Evolutionary conservation across 2,797 vertebrate genomes (phyloP).

Genomic region (Tenualosa thibaudeaui): DNA sequence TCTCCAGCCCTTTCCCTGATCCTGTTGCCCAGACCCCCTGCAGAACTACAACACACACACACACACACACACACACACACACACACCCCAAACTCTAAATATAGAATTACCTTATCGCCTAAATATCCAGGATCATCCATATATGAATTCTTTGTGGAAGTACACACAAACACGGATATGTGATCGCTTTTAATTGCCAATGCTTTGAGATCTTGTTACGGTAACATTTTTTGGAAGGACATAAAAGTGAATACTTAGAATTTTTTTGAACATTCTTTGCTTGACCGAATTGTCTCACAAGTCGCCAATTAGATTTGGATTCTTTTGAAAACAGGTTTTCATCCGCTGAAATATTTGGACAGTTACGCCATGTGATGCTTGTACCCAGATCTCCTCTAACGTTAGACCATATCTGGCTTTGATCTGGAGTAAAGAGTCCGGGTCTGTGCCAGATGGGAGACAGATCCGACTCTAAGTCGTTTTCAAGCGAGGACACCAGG

Average conservation of each 20-base stretch:
- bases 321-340: not conserved
- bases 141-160: slow-evolving; percentile 38
- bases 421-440: not conserved
- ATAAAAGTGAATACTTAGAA: not conserved
- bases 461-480: not conserved
- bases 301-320: not conserved
- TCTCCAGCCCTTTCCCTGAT: slow-evolving; percentile 58
- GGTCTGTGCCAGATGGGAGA: not conserved
- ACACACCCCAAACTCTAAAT: slow-evolving; percentile 60
- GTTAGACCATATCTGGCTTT: not conserved
- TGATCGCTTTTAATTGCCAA: not conserved
- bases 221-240: not conserved
- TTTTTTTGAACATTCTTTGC: not conserved
- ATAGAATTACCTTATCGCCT: slow-evolving; percentile 60
- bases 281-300: not conserved
- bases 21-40: slow-evolving; percentile 60
- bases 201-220: not conserved
- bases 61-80: not conserved
- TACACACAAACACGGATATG: slow-evolving; percentile 36
- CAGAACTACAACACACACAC: slow-evolving; percentile 52
- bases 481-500: not conserved
- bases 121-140: slow-evolving; percentile 53
- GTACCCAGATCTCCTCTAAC: not conserved
- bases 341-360: not conserved
- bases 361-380: not conserved